Evolutionary conservation across 2,888 invertebrate genomes (phyloP).

Genomic region (Exephanes ischioxanthus): DNA sequence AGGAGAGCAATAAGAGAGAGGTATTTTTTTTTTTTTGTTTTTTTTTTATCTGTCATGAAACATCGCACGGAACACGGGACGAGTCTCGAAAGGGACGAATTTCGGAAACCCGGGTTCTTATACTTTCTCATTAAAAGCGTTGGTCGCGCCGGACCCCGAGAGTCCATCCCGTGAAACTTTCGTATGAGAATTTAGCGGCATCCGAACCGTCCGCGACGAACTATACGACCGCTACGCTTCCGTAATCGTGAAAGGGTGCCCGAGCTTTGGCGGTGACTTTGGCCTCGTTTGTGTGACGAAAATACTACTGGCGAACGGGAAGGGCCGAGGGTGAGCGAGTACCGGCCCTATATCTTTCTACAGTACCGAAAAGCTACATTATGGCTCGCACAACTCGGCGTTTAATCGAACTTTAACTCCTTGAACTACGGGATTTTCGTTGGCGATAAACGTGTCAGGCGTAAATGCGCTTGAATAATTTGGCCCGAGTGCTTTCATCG

Average conservation of each 20-base stretch:
- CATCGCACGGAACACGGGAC: neutral
- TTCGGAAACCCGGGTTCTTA: slow-evolving; percentile 35
- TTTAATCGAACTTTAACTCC: slow-evolving; percentile 39
- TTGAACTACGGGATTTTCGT: slow-evolving; percentile 8
- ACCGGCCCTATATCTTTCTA: neutral
- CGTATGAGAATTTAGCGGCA: slow-evolving; percentile 44
- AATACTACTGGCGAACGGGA: slow-evolving; percentile 1
- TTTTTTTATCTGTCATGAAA: slow-evolving; percentile 22
- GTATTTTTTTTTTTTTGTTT: slow-evolving; percentile 21
- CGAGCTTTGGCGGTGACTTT: slow-evolving; percentile 45
- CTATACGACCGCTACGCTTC: slow-evolving; percentile 41
- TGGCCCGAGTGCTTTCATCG: slow-evolving; percentile 18
- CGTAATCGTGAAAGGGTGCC: slow-evolving; percentile 46
- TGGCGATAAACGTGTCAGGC: slow-evolving; percentile 4
- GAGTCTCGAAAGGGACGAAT: slow-evolving; percentile 28
- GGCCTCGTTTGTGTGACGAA: slow-evolving; percentile 43
- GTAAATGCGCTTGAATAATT: slow-evolving; percentile 33
- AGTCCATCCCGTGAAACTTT: slow-evolving; percentile 1
- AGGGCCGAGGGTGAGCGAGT: neutral
- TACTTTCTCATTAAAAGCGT: slow-evolving; percentile 48
- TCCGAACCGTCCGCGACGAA: slow-evolving; percentile 10
- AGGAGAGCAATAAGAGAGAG: slow-evolving; percentile 11
- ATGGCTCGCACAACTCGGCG: slow-evolving; percentile 1
- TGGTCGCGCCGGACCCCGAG: slow-evolving; percentile 15
- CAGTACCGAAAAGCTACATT: slow-evolving; percentile 11